Conservation (phyloP, 2,113 vertebrate genomes). For the Melierax canorus region DNA sequence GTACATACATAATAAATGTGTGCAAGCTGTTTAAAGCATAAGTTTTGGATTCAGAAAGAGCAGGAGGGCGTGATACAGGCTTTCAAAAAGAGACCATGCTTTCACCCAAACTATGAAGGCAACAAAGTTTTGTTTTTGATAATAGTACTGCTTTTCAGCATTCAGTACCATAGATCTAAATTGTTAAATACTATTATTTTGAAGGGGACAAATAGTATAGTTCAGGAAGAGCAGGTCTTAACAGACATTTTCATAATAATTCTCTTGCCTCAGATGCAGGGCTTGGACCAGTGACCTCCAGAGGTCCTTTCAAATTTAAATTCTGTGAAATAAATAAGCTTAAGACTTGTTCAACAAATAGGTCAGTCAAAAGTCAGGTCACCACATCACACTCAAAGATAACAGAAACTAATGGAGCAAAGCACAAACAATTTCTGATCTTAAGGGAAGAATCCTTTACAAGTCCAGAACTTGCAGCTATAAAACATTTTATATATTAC, state of each 20-base stretch:
- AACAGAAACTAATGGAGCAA: not conserved
- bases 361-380: not conserved
- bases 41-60: not conserved
- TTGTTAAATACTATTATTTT: not conserved
- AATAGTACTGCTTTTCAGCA: not conserved
- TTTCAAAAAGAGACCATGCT: not conserved
- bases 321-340: not conserved
- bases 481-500: not conserved
- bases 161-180: not conserved
- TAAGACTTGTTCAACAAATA: not conserved
- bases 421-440: not conserved
- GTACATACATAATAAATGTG: not conserved
- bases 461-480: not conserved
- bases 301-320: not conserved
- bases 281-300: not conserved
- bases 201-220: not conserved
- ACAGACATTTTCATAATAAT: not conserved
- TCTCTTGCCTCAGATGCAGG: not conserved
- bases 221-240: not conserved
- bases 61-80: not conserved
- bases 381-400: not conserved
- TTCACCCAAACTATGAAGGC: not conserved
- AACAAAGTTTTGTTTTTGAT: not conserved
- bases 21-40: not conserved
- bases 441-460: not conserved